phyloP scores from a whole-genome alignment of 1,140 invertebrate genomes.

The Drosophila suzukii region DNA sequence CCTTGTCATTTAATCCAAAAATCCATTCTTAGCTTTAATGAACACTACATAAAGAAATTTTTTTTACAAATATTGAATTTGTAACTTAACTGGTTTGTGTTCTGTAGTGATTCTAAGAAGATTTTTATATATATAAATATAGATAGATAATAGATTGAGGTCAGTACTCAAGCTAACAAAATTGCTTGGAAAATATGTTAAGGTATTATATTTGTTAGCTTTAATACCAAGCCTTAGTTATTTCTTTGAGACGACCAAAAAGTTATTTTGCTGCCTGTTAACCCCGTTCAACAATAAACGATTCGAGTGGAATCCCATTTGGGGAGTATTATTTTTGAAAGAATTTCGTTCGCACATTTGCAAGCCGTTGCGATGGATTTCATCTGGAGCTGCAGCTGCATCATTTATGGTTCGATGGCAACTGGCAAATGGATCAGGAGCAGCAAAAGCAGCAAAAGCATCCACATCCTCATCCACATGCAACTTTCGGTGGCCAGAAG shows the following conservation, averaged over 20 bases:
- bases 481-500: background rate
- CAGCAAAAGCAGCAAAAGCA: conserved; percentile 1
- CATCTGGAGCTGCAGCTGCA: conserved; percentile 32
- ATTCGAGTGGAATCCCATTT: conserved; percentile 23
- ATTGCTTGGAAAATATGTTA: too few species aligned
- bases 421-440: conserved; percentile 44
- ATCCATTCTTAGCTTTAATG: too few species aligned
- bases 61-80: too few species aligned
- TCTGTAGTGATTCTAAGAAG: too few species aligned
- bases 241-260: background rate
- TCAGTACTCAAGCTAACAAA: too few species aligned
- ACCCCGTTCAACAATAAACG: conserved; percentile 18
- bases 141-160: too few species aligned
- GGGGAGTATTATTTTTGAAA: conserved; percentile 33
- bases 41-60: too few species aligned
- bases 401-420: conserved; percentile 53
- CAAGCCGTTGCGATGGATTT: conserved; percentile 31
- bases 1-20: too few species aligned
- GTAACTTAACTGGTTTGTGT: too few species aligned
- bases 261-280: background rate
- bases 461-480: background rate
- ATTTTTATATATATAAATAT: too few species aligned
- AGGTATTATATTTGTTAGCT: too few species aligned
- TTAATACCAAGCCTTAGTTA: too few species aligned
- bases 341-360: conserved; percentile 12